A percentile compares a stretch with the other conserved stretches of the same genome.
phyloP scores from a whole-genome alignment of 2,888 invertebrate genomes.

The Gerosis bhagava region DNA sequence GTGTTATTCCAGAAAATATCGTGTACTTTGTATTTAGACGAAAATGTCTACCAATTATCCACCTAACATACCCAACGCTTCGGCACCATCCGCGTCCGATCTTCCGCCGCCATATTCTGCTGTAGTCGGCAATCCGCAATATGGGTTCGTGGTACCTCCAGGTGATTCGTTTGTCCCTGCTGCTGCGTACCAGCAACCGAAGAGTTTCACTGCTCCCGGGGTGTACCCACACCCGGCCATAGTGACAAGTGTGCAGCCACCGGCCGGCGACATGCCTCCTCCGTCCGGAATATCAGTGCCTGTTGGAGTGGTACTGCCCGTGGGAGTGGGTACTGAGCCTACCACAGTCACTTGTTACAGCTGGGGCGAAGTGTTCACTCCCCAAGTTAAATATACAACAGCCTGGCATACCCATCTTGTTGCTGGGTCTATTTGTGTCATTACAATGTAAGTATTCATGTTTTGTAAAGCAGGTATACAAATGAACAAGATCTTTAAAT shows the following conservation, averaged over 20 bases:
- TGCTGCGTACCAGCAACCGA: conserved; percentile 48
- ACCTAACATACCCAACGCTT: conserved; percentile 42
- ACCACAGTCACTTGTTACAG: conserved; percentile 72
- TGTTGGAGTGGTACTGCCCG: conserved; percentile 60
- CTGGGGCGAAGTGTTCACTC: conserved; percentile 71
- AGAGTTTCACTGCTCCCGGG: conserved; percentile 65
- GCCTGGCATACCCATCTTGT: conserved; percentile 77
- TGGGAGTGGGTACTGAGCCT: conserved; percentile 67
- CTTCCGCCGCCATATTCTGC: conserved; percentile 74
- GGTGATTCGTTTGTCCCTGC: conserved; percentile 39
- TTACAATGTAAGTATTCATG: conserved; percentile 75
- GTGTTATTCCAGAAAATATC: too few species aligned
- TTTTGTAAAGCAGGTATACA: too few species aligned
- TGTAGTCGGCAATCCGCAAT: conserved; percentile 68
- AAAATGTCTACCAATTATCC: conserved; percentile 52
- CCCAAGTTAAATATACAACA: conserved; percentile 72
- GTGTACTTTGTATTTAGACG: too few species aligned
- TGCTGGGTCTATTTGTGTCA: conserved; percentile 71
- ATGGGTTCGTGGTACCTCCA: conserved; percentile 56
- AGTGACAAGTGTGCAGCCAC: conserved; percentile 54
- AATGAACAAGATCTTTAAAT: too few species aligned
- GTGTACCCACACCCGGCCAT: conserved; percentile 68
- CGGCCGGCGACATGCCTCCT: conserved; percentile 45
- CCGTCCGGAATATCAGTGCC: conserved; percentile 50
- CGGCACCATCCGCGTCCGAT: conserved; percentile 56